Percentiles rank a stretch among this genome's conserved stretches.
Evolutionary conservation across 2,888 invertebrate species (phyloP).

Genomic region (Gerris lacustris): DNA sequence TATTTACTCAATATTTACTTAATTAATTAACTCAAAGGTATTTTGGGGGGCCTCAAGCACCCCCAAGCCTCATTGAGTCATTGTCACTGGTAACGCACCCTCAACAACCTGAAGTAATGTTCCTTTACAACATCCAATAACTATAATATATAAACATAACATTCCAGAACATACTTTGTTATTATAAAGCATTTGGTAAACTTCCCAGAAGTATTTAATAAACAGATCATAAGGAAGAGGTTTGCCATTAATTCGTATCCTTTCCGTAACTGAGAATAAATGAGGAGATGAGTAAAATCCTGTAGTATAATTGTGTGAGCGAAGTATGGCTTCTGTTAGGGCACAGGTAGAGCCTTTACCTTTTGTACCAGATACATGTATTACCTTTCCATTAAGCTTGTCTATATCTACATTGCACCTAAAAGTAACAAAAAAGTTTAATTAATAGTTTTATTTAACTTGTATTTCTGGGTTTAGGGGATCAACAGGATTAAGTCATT

Average conservation of each 20-base stretch:
- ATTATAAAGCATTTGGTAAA: conserved; percentile 52
- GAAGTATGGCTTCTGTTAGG: conserved; percentile 70
- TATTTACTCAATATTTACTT: too few relatives aligned
- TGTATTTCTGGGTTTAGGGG: background rate
- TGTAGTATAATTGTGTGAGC: conserved; percentile 69
- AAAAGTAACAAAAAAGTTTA: conserved; percentile 22
- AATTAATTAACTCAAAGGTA: too few relatives aligned
- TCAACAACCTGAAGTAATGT: too few relatives aligned
- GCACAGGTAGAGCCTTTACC: conserved; percentile 96
- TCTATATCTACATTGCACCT: conserved; percentile 26
- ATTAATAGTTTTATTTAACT: conserved; percentile 21
- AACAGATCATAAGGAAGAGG: conserved; percentile 64
- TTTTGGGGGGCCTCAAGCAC: too few relatives aligned
- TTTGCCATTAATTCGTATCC: conserved; percentile 75
- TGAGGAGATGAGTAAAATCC: conserved; percentile 97
- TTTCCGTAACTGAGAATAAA: conserved; percentile 77
- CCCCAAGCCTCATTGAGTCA: too few relatives aligned
- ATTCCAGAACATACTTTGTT: conserved; percentile 36
- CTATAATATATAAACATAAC: too few relatives aligned
- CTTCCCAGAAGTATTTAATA: conserved; percentile 64
- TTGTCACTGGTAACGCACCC: too few relatives aligned
- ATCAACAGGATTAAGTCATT: background rate
- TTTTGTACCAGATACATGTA: conserved; percentile 95
- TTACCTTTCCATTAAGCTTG: conserved; percentile 51
- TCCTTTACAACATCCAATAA: too few relatives aligned